phyloP scores from a whole-genome alignment of 2,113 vertebrate genomes.

The Pimephales promelas region DNA sequence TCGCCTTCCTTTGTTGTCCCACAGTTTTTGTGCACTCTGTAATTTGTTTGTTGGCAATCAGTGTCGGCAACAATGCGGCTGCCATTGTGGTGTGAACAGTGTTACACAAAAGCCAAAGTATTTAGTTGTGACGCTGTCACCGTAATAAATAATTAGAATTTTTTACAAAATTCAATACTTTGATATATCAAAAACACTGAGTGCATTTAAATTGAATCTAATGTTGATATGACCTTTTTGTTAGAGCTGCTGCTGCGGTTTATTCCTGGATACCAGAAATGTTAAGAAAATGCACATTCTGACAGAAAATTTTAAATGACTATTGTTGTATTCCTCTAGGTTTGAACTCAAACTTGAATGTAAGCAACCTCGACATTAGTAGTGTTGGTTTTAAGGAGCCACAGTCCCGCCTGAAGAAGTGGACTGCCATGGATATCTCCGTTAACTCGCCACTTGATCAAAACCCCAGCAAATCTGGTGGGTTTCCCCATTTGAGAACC shows the following conservation, averaged over 20 bases:
- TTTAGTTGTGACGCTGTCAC: neutral
- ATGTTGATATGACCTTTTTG: neutral
- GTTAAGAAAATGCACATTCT: neutral
- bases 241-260: neutral
- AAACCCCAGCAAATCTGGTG: slow-evolving; percentile 98
- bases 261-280: neutral
- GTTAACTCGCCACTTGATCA: slow-evolving; percentile 91
- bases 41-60: neutral
- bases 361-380: slow-evolving; percentile 90
- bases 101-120: neutral
- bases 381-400: slow-evolving; percentile 92
- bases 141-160: neutral
- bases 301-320: too few species aligned
- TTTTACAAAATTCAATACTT: neutral
- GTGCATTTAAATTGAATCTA: neutral
- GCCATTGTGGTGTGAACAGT: neutral
- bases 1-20: neutral
- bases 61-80: neutral
- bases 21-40: neutral
- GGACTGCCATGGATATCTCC: slow-evolving; percentile 93
- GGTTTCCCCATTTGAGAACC: neutral
- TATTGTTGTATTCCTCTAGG: slow-evolving; percentile 69
- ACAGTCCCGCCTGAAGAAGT: slow-evolving; percentile 95
- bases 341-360: slow-evolving; percentile 98
- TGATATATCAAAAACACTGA: neutral